A percentile compares a stretch with the other conserved stretches of the same genome.
Evolutionary conservation across 2,113 vertebrate genomes (phyloP).

Genomic region (Rhabdornis inornatus): DNA sequence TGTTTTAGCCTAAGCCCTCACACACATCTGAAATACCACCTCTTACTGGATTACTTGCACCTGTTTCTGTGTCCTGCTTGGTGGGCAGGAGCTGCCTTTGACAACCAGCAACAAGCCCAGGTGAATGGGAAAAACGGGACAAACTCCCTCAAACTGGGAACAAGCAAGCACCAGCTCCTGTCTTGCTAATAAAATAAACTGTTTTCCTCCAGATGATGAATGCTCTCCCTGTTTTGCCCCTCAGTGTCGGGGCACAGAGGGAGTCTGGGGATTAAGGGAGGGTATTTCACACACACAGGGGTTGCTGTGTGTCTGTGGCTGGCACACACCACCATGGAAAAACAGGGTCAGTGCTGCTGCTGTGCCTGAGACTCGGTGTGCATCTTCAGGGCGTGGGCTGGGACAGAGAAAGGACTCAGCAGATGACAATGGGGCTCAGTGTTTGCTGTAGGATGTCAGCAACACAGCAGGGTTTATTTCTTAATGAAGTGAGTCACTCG

Average conservation of each 20-base stretch:
- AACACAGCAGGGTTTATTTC: conserved; percentile 20
- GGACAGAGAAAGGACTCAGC: background rate
- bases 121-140: background rate
- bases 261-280: background rate
- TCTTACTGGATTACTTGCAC: background rate
- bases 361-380: background rate
- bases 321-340: background rate
- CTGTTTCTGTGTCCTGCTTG: background rate
- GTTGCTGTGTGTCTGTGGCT: background rate
- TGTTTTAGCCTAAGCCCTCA: background rate
- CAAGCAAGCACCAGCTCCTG: background rate
- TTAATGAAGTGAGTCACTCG: conserved; percentile 38
- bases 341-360: background rate
- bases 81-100: background rate
- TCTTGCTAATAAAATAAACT: background rate
- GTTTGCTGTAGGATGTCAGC: background rate
- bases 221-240: background rate
- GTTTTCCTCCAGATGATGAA: background rate
- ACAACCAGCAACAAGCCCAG: background rate
- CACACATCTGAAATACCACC: background rate
- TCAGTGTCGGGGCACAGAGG: background rate
- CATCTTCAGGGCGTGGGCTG: background rate
- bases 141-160: background rate
- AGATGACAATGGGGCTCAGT: conserved; percentile 23
- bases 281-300: background rate